Evolutionary conservation across 2,888 invertebrate species (phyloP).

Genomic region (Thymelicus acteon): DNA sequence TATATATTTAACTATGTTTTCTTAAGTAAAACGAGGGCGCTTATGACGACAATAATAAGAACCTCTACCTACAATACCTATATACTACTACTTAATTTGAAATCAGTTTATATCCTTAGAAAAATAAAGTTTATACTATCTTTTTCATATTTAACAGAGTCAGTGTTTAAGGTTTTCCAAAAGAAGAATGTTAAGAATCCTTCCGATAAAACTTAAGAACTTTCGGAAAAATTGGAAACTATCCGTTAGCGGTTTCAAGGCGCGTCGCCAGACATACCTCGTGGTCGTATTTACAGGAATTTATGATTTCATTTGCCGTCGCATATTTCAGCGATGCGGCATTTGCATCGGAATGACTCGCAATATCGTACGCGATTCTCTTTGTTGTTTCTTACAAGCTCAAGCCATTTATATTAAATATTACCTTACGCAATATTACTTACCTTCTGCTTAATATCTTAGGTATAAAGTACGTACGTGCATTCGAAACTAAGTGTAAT

Average conservation of each 20-base stretch:
- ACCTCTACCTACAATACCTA: too few relatives aligned
- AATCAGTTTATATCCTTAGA: too few relatives aligned
- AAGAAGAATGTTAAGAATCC: neutral
- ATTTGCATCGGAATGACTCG: constrained; percentile 65
- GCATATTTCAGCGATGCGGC: constrained; percentile 73
- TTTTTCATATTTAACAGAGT: too few relatives aligned
- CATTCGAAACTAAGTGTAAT: too few relatives aligned
- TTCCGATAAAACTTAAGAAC: neutral
- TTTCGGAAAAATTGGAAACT: constrained; percentile 17
- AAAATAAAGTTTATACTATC: too few relatives aligned
- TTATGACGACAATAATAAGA: too few relatives aligned
- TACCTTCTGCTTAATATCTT: neutral
- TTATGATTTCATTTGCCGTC: constrained; percentile 81
- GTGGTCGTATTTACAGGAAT: constrained; percentile 66
- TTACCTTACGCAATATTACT: constrained; percentile 32
- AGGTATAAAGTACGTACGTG: too few relatives aligned
- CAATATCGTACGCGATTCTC: constrained; percentile 63
- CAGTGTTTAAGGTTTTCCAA: neutral
- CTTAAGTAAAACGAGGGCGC: too few relatives aligned
- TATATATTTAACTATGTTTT: too few relatives aligned
- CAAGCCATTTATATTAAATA: constrained; percentile 36
- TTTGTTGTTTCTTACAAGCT: constrained; percentile 42
- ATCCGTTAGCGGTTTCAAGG: constrained; percentile 19
- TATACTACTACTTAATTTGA: too few relatives aligned
- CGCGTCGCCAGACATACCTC: constrained; percentile 41